Evolutionary conservation across 2,797 vertebrate genomes (phyloP).

Genomic region (Pseudochaenichthys georgianus): DNA sequence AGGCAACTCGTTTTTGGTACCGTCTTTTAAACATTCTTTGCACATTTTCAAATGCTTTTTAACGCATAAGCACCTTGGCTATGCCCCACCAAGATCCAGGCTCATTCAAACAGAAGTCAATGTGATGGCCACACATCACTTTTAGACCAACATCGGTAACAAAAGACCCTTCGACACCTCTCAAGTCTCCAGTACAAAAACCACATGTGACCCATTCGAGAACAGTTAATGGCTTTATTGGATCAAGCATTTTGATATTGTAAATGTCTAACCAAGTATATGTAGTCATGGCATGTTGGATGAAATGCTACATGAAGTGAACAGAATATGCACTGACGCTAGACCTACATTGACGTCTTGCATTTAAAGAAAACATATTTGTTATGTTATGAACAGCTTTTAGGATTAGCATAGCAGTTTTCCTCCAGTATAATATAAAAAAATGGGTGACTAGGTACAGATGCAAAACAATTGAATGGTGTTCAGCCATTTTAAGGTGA

Average conservation of each 20-base stretch:
- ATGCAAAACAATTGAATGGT: conserved; percentile 37
- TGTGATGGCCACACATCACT: conserved; percentile 63
- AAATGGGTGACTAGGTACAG: conserved; percentile 33
- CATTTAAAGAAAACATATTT: conserved; percentile 35
- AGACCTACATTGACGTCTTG: conserved; percentile 52
- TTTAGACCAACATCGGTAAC: conserved; percentile 33
- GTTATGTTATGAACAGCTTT: conserved; percentile 27
- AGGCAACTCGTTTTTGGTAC: neutral
- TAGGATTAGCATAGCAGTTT: conserved; percentile 11
- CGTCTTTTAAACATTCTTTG: conserved; percentile 33
- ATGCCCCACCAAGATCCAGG: conserved; percentile 64
- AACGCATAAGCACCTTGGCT: conserved; percentile 74
- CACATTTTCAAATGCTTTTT: conserved; percentile 35
- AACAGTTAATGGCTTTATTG: conserved; percentile 84
- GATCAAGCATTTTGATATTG: conserved; percentile 78
- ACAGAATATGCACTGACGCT: conserved; percentile 60
- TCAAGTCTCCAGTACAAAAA: conserved; percentile 75
- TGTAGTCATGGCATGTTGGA: conserved; percentile 71
- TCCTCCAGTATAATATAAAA: conserved; percentile 17
- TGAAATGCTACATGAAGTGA: conserved; percentile 75
- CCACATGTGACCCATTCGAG: conserved; percentile 82
- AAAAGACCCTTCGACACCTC: conserved; percentile 49
- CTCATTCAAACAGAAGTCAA: conserved; percentile 73
- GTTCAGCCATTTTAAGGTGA: conserved; percentile 12
- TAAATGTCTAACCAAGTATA: conserved; percentile 70